Percentiles rank a stretch among this genome's conserved stretches.
These are phyloP conservation scores for Diploscapter pachys DNA, from an alignment of 1,140 invertebrate genomes.

Conservation along the genomic window DNA sequence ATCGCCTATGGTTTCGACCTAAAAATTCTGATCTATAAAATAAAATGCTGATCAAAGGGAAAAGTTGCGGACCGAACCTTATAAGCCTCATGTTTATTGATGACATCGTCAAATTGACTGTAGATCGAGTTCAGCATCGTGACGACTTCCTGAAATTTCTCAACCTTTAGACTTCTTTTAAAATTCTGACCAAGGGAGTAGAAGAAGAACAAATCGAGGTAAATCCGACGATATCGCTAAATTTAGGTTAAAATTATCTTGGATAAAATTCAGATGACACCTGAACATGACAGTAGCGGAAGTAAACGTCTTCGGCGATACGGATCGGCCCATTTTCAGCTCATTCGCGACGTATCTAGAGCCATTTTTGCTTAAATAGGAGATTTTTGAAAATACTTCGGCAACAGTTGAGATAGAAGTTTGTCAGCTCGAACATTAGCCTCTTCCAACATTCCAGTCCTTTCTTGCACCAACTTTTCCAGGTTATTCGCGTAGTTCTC, in stretches of 20 bases:
- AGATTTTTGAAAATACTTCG: constrained; percentile 33
- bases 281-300: constrained; percentile 83
- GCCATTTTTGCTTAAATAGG: constrained; percentile 4
- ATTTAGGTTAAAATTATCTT: constrained; percentile 58
- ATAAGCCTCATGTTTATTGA: constrained; percentile 58
- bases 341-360: constrained; percentile 57
- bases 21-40: neutral
- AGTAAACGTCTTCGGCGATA: constrained; percentile 54
- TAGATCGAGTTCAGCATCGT: constrained; percentile 60
- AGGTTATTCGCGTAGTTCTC: constrained; percentile 89
- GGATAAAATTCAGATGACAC: constrained; percentile 55
- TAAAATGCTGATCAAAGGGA: neutral
- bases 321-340: constrained; percentile 52
- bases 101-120: constrained; percentile 60
- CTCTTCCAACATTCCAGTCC: constrained; percentile 68
- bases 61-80: constrained; percentile 43
- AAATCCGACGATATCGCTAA: constrained; percentile 86
- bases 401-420: constrained; percentile 51
- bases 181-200: constrained; percentile 60
- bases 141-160: constrained; percentile 51
- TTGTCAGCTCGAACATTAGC: constrained; percentile 55
- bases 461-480: constrained; percentile 86
- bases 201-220: constrained; percentile 65
- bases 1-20: constrained; percentile 51
- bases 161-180: constrained; percentile 49